Base-by-base conservation (phyloP, 2,888 invertebrate genomes). In the Leucozona laternaria region DNA sequence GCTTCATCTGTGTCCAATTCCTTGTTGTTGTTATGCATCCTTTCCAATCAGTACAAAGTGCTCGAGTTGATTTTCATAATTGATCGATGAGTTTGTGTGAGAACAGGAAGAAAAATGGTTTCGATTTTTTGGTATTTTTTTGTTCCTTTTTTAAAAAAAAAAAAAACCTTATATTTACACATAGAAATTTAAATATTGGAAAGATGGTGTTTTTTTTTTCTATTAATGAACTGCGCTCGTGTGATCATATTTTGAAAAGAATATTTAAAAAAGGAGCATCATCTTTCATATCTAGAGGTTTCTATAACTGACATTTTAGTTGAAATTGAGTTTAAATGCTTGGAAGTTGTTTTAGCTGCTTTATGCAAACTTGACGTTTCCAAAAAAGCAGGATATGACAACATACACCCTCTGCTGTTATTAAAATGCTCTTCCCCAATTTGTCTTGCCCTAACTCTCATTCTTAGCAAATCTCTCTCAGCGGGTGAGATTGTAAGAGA, bases 41-140 rank as follows among this genome's bases (percentile, higher is more conserved):
- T 57, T 68, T 68, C n/a, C 68, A 43, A 57, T 76, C 79, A 68
- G 53, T 37, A 48, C 62, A 75, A 58, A 64, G 64, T 79, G 76
- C 71, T 58, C 53, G 71, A 66, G 70, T 71, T 66, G 70, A 76
- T 75, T 79, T 75, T 76, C 79, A 84, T 84, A 79, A 84, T 79
- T 84, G 79, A 79, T 84, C 64, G 43, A 66, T 73, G 60, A 79
- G 48, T 72, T 71, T 75, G 58, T 43, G 40, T 15, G 31, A 57
- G 17, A 22, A 58, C 20, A 28, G 6, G 76, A 43, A 55, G 50
- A 25, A 57, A 79, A 60, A 22, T 50, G 55, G 60, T 22, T 78
- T 53, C 2, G 13, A n/a, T 43, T 37, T 50, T 58, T 48, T 25
- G 7, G 1, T 22, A 13, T 28, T 13, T 50, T 68, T 50, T 15